Evolutionary conservation across 2,113 vertebrate species (phyloP).

Genomic region (Strigops habroptila): DNA sequence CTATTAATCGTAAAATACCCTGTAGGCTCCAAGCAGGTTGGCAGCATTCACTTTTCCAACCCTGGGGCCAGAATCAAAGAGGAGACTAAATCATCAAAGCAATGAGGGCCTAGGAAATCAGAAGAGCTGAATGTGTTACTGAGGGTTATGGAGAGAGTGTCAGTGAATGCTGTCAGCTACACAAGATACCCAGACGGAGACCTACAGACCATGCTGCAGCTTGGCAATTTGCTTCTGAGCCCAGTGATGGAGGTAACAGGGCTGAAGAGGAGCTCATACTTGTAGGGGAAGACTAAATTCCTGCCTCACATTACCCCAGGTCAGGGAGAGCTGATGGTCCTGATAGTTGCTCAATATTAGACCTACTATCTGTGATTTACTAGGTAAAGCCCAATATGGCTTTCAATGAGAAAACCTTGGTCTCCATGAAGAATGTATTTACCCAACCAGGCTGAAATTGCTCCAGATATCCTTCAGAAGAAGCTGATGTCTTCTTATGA

Average conservation of each 20-base stretch:
- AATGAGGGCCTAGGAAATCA: neutral
- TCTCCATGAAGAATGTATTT: neutral
- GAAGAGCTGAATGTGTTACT: neutral
- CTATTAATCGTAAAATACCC: conserved; percentile 42
- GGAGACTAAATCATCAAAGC: neutral
- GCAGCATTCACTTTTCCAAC: conserved; percentile 30
- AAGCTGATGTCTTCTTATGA: neutral
- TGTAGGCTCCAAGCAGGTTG: conserved; percentile 31
- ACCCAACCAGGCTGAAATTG: neutral
- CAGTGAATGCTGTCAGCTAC: neutral
- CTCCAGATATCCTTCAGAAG: neutral
- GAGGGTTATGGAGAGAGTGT: neutral
- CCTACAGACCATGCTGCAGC: rapidly evolving
- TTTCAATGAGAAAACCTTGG: neutral
- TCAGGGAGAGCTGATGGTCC: neutral
- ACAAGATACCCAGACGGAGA: neutral
- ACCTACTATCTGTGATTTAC: neutral
- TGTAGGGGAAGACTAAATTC: neutral
- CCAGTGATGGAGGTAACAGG: rapidly evolving
- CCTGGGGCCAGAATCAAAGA: conserved; percentile 1
- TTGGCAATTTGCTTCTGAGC: neutral
- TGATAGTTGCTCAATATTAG: neutral
- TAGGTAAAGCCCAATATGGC: neutral
- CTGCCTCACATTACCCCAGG: neutral
- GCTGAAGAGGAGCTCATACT: neutral